Percentiles rank a stretch among this genome's conserved stretches.
Conservation (phyloP, 2,797 vertebrate species). For the Smutsia temminckii region DNA sequence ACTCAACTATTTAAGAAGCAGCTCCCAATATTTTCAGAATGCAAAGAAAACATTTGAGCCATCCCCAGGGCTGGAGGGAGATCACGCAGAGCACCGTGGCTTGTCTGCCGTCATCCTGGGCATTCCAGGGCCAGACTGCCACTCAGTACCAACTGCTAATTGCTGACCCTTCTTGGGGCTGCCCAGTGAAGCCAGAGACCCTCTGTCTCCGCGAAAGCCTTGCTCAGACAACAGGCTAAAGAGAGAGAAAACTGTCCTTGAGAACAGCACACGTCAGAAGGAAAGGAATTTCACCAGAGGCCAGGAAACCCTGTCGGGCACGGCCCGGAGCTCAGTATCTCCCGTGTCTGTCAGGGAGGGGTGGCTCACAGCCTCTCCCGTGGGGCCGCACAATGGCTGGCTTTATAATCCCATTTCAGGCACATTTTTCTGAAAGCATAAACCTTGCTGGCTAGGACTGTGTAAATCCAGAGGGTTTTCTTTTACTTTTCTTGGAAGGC, state of each 20-base stretch:
- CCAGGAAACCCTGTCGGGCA: background rate
- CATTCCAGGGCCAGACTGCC: rapidly evolving
- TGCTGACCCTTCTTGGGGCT: background rate
- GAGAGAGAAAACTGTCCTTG: background rate
- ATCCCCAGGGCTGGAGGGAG: background rate
- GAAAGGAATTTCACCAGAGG: conserved; percentile 33
- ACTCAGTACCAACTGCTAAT: background rate
- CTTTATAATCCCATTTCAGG: background rate
- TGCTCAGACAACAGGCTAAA: background rate
- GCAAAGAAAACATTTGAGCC: background rate
- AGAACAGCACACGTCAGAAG: background rate
- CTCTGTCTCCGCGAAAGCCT: background rate
- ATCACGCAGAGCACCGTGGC: rapidly evolving
- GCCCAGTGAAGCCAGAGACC: rapidly evolving
- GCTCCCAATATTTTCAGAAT: background rate
- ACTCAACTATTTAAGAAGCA: background rate
- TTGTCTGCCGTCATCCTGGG: rapidly evolving
- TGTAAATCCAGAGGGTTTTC: background rate
- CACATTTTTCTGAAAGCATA: background rate
- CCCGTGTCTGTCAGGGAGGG: background rate
- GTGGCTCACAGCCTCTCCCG: rapidly evolving
- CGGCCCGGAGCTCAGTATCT: background rate
- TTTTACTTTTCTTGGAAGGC: conserved; percentile 9
- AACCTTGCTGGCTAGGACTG: background rate
- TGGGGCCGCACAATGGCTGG: background rate